Evolutionary conservation across 2,888 invertebrate species (phyloP).

Genomic region (Itoplectis maculator): DNA sequence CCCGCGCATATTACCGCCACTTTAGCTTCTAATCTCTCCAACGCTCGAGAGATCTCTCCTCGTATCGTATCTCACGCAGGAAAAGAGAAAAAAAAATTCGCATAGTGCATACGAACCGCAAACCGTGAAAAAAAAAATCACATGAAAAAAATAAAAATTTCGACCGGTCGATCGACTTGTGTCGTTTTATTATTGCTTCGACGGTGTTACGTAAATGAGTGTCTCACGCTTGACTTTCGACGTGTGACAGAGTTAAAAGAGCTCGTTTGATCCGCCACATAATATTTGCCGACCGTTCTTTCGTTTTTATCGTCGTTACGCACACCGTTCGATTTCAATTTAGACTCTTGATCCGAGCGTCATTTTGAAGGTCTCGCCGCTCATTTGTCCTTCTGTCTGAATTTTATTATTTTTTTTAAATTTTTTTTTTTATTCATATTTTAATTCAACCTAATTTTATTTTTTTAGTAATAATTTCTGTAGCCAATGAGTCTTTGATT

Average conservation of each 20-base stretch:
- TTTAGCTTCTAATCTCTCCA: conserved; percentile 61
- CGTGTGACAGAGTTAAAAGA: neutral
- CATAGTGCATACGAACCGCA: neutral
- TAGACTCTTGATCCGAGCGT: neutral
- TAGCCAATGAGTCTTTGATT: too few relatives aligned
- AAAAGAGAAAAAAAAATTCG: neutral
- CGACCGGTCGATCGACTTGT: conserved; percentile 42
- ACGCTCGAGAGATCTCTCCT: neutral
- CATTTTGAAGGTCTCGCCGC: neutral
- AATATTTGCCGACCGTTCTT: conserved; percentile 41
- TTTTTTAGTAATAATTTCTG: too few relatives aligned
- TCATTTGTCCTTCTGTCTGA: neutral
- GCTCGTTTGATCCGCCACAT: conserved; percentile 16
- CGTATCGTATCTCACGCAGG: conserved; percentile 2
- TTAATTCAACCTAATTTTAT: too few relatives aligned
- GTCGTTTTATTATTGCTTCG: conserved; percentile 18
- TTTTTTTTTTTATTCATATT: too few relatives aligned
- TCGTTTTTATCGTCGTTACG: neutral
- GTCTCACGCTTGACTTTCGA: neutral
- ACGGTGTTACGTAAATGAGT: neutral
- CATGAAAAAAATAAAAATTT: conserved; percentile 12
- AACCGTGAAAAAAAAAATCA: conserved; percentile 8
- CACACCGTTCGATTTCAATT: conserved; percentile 9
- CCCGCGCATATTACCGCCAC: conserved; percentile 57
- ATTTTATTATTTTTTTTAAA: neutral